Percentiles rank a stretch among this genome's conserved stretches.
Evolutionary conservation across 2,888 invertebrate genomes (phyloP).

Genomic region (Drosophila picticornis): DNA sequence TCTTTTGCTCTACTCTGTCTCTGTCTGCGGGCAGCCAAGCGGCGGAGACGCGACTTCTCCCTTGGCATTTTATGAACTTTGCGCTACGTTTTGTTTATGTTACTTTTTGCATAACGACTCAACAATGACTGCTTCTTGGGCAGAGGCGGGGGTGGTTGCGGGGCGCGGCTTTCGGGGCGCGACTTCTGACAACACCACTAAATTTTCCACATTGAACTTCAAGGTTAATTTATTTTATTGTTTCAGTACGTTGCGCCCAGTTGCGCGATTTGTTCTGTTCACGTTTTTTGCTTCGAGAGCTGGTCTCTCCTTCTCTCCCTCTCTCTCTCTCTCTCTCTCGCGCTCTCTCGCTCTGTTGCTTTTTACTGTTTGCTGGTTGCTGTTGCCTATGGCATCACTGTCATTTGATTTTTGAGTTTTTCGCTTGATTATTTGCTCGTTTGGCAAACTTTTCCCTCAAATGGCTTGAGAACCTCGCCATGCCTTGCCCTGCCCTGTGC

Average conservation of each 20-base stretch:
- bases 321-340: background rate
- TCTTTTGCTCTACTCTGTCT: constrained; percentile 7
- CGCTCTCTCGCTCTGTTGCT: background rate
- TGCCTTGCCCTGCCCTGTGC: background rate
- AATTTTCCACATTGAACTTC: constrained; percentile 64
- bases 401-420: constrained; percentile 69
- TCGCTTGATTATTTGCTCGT: constrained; percentile 48
- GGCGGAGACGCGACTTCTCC: constrained; percentile 10
- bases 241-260: constrained; percentile 41
- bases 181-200: constrained; percentile 39
- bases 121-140: constrained; percentile 8
- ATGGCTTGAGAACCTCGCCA: background rate
- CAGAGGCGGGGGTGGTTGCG: background rate
- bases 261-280: constrained; percentile 20
- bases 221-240: constrained; percentile 76
- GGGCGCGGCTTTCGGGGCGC: background rate
- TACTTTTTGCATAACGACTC: constrained; percentile 43
- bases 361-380: constrained; percentile 4
- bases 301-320: too few relatives aligned
- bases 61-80: constrained; percentile 49
- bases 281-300: background rate
- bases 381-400: constrained; percentile 39
- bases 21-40: constrained; percentile 34
- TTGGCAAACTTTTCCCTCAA: constrained; percentile 30
- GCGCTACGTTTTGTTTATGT: constrained; percentile 39